phyloP scores from a whole-genome alignment of 1,140 invertebrate genomes.

The Drosophila hydei region DNA sequence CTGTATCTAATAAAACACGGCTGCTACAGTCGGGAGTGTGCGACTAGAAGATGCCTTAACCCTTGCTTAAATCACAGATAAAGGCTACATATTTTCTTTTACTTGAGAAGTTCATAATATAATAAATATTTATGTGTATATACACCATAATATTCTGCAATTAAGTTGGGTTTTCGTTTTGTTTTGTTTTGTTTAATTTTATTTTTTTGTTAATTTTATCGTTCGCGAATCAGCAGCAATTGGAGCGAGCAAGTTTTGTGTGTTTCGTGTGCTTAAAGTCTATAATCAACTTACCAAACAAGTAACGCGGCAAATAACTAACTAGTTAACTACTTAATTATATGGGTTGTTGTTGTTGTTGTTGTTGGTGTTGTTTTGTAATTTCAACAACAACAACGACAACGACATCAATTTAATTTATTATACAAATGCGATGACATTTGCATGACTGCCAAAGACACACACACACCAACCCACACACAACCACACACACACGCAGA shows the following conservation, averaged over 20 bases:
- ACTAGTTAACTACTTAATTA: conserved; percentile 15
- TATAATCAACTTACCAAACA: conserved; percentile 27
- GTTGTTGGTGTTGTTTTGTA: conserved; percentile 8
- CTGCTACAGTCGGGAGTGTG: too few relatives aligned
- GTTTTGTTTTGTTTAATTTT: background rate
- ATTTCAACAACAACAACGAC: background rate
- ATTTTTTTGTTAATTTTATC: background rate
- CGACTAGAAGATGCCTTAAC: too few relatives aligned
- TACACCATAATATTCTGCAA: too few relatives aligned
- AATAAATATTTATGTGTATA: too few relatives aligned
- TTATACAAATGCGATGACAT: conserved; percentile 22
- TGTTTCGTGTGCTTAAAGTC: background rate
- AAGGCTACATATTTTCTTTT: too few relatives aligned
- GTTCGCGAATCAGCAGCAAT: conserved; percentile 8
- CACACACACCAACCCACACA: too few relatives aligned
- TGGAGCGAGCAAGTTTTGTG: conserved; percentile 21
- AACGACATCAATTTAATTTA: conserved; percentile 34
- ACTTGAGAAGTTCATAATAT: too few relatives aligned
- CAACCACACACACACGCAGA: background rate
- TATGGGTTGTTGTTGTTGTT: conserved; percentile 3
- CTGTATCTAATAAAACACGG: too few relatives aligned
- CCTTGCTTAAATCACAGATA: too few relatives aligned
- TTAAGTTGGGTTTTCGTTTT: background rate
- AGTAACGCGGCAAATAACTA: conserved; percentile 21
- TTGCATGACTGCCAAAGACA: background rate